Percentiles rank a stretch among this genome's conserved stretches.
phyloP scores from a whole-genome alignment of 2,797 vertebrate species.

The Pseudocheirus occidentalis region DNA sequence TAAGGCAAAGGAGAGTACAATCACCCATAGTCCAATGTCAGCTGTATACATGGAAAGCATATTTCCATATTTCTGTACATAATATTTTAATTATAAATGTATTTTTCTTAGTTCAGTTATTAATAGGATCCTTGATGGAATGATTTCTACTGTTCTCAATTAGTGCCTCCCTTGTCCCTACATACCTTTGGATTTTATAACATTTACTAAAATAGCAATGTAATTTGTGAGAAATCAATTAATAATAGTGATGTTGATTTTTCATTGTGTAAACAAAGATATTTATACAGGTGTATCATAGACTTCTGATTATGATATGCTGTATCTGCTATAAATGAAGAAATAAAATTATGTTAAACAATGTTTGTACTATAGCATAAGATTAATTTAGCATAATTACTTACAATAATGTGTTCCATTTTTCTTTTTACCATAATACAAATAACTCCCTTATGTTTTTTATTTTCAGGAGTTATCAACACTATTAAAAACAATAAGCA shows the following conservation, averaged over 20 bases:
- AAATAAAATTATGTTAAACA: constrained; percentile 37
- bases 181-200: background rate
- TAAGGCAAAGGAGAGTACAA: background rate
- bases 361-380: constrained; percentile 26
- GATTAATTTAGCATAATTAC: constrained; percentile 42
- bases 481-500: constrained; percentile 31
- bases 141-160: background rate
- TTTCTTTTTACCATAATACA: constrained; percentile 33
- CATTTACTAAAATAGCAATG: background rate
- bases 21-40: background rate
- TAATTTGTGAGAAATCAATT: background rate
- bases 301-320: constrained; percentile 53
- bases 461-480: constrained; percentile 18
- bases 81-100: background rate
- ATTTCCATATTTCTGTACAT: background rate
- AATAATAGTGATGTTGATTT: constrained; percentile 26
- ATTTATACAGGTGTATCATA: constrained; percentile 10
- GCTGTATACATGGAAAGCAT: background rate
- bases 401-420: constrained; percentile 55
- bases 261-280: constrained; percentile 52
- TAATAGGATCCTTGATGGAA: background rate
- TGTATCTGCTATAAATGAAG: constrained; percentile 41
- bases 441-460: constrained; percentile 48
- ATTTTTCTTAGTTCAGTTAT: background rate
- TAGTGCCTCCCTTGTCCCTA: background rate